Base-by-base conservation (phyloP, 2,113 vertebrate species). In the Syngnathus scovelli region DNA sequence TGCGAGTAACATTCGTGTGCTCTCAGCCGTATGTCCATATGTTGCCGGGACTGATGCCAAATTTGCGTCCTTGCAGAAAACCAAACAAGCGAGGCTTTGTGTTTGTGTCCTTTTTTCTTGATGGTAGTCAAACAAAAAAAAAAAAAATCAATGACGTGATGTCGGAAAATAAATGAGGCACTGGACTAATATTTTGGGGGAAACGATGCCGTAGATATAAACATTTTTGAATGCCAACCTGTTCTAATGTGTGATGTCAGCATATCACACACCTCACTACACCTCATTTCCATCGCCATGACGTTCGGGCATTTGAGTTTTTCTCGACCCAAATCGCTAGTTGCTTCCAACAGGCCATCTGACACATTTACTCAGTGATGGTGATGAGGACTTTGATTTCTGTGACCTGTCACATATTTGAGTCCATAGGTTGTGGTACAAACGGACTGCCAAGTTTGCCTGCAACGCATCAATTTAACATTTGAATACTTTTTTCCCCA, bases 1-100 rank as follows among this genome's bases (percentile, higher is more conserved):
- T 72, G 85, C 80, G 87, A 88, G 87, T 82, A 85, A 87, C 87
- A 89, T 91, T 90, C 88, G 90, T 92, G 90, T 88, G 86, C 91
- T 88, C 84, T 91, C 90, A 89, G 85, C 89, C 90, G 83, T 92
- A 88, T 85, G 88, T 88, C 91, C 91, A 92, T 92, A 92, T 92
- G 91, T 87, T 90, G 82, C 88, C 86, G 90, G 91, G 91, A 90
- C 78, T 63, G 74, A 78, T 83, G 92, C 91, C 91, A 92, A 90
- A 83, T 74, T 86, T 90, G 84, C 90, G 90, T 90, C 89, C 89
- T 85, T 88, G 87, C 78, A 83, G 86, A 82, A 79, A 85, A 83
- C 81, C 83, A 83, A 86, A 92, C 88, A 90, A 90, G 87, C 69
- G 67, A 74, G 79, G 81, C 87, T 91, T 90, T 91, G 88, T 92